A percentile compares a stretch with the other conserved stretches of the same genome.
Conservation (phyloP, 1,140 invertebrate genomes). For the Philotrypesis tridentata region DNA sequence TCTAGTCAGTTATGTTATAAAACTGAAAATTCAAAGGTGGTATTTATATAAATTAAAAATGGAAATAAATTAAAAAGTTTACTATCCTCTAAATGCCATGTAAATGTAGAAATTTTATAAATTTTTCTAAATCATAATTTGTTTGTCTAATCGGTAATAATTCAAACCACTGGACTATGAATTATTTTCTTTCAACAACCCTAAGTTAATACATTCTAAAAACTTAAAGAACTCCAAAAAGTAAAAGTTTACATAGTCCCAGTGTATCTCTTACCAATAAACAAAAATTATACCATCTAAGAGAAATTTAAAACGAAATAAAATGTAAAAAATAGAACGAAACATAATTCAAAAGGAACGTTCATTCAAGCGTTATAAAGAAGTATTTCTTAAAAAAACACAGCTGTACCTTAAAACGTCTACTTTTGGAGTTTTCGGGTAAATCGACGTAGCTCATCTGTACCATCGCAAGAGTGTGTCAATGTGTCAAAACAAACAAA, state of each 20-base stretch:
- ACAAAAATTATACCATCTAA: conserved; percentile 18
- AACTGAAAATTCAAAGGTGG: background rate
- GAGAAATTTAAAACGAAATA: background rate
- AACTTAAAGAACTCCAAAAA: conserved; percentile 43
- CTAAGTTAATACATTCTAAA: background rate
- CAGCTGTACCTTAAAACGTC: conserved; percentile 50
- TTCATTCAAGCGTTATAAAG: conserved; percentile 41
- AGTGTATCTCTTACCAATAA: conserved; percentile 43
- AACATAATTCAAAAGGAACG: conserved; percentile 34
- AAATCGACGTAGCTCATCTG: conserved; percentile 44
- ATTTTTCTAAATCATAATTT: background rate
- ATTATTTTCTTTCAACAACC: conserved; percentile 4
- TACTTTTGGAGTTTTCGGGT: conserved; percentile 50
- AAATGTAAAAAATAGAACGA: conserved; percentile 10
- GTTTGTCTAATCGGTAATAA: conserved; percentile 35
- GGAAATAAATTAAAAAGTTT: background rate
- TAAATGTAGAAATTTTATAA: background rate
- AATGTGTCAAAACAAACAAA: conserved; percentile 44
- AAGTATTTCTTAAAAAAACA: conserved; percentile 40
- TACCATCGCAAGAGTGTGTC: conserved; percentile 47
- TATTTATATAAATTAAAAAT: background rate
- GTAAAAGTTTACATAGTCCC: conserved; percentile 49
- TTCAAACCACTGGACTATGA: conserved; percentile 44
- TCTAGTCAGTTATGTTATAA: background rate
- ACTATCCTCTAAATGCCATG: background rate